A percentile compares a stretch with the other conserved stretches of the same genome.
phyloP scores from a whole-genome alignment of 2,888 invertebrate species.

The Cyrtodaria siliqua region DNA sequence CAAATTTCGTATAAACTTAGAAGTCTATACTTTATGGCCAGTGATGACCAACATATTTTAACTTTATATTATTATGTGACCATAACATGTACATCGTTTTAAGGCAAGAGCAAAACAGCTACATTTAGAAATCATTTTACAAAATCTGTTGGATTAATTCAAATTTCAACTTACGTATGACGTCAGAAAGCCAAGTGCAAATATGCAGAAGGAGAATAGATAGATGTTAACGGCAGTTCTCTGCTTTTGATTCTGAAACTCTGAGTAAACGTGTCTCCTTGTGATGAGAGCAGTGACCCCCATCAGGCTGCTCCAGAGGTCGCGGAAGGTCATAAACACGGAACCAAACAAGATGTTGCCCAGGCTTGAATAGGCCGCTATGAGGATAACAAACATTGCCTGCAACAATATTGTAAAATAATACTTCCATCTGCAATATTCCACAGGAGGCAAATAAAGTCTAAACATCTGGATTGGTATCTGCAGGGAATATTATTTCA shows the following conservation, averaged over 20 bases:
- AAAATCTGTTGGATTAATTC: no score
- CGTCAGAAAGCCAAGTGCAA: slow-evolving; percentile 78
- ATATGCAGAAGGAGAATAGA: slow-evolving; percentile 74
- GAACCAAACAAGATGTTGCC: slow-evolving; percentile 80
- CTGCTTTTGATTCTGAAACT: slow-evolving; percentile 25
- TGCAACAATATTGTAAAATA: slow-evolving; percentile 62
- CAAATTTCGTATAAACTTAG: no score
- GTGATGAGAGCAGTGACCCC: slow-evolving; percentile 77
- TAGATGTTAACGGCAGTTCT: slow-evolving; percentile 65
- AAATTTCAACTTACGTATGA: slow-evolving; percentile 81
- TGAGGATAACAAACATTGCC: slow-evolving; percentile 76
- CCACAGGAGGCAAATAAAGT: no score
- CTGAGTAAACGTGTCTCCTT: slow-evolving; percentile 60
- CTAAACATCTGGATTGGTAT: no score
- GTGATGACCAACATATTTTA: no score
- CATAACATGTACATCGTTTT: no score
- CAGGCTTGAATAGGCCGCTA: slow-evolving; percentile 79
- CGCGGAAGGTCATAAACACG: slow-evolving; percentile 71
- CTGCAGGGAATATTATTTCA: no score
- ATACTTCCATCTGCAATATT: no score
- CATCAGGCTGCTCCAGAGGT: slow-evolving; percentile 74
- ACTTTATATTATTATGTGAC: no score
- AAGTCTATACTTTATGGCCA: no score
- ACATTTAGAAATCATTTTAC: no score
- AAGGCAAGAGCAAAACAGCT: no score